A percentile compares a stretch with the other conserved stretches of the same genome.
Conservation (phyloP, 2,113 vertebrate species). For the Beaufortia kweichowensis region DNA sequence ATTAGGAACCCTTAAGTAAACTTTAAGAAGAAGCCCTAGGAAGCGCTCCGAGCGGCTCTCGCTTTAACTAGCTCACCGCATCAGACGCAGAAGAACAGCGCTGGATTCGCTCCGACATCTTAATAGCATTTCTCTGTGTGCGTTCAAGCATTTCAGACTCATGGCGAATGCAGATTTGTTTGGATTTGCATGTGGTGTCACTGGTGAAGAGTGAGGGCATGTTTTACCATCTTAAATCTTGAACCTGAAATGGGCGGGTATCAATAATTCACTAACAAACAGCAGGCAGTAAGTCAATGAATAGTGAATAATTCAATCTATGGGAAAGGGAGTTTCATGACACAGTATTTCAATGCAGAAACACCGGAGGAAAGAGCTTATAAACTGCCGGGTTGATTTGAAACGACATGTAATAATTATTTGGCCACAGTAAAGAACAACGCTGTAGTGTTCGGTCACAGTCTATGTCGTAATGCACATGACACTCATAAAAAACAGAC, state of each 20-base stretch:
- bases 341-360: conserved; percentile 72
- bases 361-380: conserved; percentile 54
- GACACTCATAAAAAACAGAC: too few relatives aligned
- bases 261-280: conserved; percentile 75
- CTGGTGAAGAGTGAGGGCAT: conserved; percentile 51
- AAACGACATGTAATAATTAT: background rate
- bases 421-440: background rate
- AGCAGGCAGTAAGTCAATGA: conserved; percentile 72
- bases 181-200: conserved; percentile 4
- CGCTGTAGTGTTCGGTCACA: background rate
- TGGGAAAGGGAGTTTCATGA: conserved; percentile 62
- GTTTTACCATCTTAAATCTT: conserved; percentile 65
- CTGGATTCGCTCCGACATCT: background rate
- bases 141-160: background rate
- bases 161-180: conserved; percentile 21
- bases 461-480: background rate
- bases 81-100: background rate
- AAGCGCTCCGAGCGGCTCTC: background rate
- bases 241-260: conserved; percentile 59
- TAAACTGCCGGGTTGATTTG: background rate
- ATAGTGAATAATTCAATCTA: conserved; percentile 74
- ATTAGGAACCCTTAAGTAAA: background rate
- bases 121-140: conserved; percentile 22
- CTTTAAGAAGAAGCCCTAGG: background rate
- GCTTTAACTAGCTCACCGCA: background rate